Percentiles rank a stretch among this genome's conserved stretches.
phyloP scores from a whole-genome alignment of 1,140 invertebrate genomes.

The Parasteatoda tepidariorum region DNA sequence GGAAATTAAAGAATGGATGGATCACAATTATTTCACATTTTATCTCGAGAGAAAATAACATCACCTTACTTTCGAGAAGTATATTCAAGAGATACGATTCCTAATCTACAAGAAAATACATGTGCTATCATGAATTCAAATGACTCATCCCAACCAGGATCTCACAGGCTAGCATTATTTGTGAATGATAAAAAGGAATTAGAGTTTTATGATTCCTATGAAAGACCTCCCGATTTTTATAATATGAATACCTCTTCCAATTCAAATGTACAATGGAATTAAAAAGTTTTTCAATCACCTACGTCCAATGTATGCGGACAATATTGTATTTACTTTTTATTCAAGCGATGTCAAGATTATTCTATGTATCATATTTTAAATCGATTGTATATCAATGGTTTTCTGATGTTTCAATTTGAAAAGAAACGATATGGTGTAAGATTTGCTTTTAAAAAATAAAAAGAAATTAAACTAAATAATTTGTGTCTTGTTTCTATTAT shows the following conservation, averaged over 20 bases:
- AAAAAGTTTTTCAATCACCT: background rate
- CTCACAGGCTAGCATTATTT: no score
- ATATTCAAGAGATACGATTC: background rate
- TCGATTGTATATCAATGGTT: background rate
- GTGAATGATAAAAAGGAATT: no score
- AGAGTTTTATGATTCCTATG: background rate
- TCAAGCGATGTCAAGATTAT: no score
- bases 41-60: no score
- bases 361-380: no score
- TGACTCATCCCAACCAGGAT: background rate
- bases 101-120: no score
- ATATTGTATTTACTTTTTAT: no score
- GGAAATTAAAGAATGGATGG: no score
- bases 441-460: constrained; percentile 1
- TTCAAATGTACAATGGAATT: background rate
- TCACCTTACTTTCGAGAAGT: background rate
- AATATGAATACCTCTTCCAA: no score
- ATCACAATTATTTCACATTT: background rate
- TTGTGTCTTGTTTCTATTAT: background rate
- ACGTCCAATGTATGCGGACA: no score
- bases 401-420: constrained; percentile 1
- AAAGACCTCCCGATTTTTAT: background rate
- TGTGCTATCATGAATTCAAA: no score
- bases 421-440: constrained; percentile 7
- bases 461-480: no score